phyloP scores from a whole-genome alignment of 2,113 vertebrate species.

The Hypanus sabinus region DNA sequence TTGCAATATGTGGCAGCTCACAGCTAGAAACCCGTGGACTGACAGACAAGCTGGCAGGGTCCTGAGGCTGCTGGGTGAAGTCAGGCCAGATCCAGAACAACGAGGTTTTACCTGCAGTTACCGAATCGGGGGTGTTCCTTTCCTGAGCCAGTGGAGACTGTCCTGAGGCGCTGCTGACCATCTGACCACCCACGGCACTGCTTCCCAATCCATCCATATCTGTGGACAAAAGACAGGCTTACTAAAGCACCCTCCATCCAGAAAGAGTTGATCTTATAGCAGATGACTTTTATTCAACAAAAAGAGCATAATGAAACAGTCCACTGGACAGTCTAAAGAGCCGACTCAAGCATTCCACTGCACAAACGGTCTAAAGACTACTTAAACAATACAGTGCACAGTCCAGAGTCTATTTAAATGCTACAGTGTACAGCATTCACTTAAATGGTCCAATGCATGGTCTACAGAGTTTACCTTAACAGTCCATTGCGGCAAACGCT shows the following conservation, averaged over 20 bases:
- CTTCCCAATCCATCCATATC: slow-evolving; percentile 92
- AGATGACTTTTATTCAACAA: not conserved
- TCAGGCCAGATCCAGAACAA: not conserved
- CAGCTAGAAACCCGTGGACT: not conserved
- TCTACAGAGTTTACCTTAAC: no score
- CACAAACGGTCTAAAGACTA: no score
- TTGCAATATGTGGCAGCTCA: not conserved
- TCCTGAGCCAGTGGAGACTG: slow-evolving; percentile 70
- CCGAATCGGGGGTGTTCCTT: slow-evolving; percentile 60
- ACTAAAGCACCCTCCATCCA: not conserved
- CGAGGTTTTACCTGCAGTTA: slow-evolving; percentile 68
- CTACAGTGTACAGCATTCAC: no score
- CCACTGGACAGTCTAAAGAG: no score
- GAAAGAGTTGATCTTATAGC: not conserved
- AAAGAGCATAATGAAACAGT: no score
- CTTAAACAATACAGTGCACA: no score
- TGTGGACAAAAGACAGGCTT: slow-evolving; percentile 45
- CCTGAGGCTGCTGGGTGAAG: not conserved
- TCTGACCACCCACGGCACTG: slow-evolving; percentile 81
- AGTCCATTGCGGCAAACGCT: no score
- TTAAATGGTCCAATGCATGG: no score
- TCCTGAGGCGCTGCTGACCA: slow-evolving; percentile 69
- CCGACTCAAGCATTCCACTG: no score
- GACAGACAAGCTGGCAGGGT: not conserved
- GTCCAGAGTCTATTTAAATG: no score